Percentiles rank a stretch among this genome's conserved stretches.
phyloP scores from a whole-genome alignment of 2,113 vertebrate genomes.

The crab-eating macaque (Macaca fascicularis) region T2T-MFA8v1.1 NC_088390.1:3804001-3804500 shows the following conservation, averaged over 20 bases:
- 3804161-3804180: background rate
- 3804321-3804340: background rate
- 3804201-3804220: background rate
- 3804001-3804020: slow-evolving; percentile 84
- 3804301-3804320: background rate
- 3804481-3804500: slow-evolving; percentile 63
- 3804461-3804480: slow-evolving; percentile 85
- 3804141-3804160: background rate
- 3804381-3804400: slow-evolving; percentile 87
- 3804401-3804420: slow-evolving; percentile 58
- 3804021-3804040: slow-evolving; percentile 88
- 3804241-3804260: background rate
- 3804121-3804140: background rate
- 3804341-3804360: too few relatives aligned
- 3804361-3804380: background rate
- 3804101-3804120: background rate
- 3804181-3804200: background rate
- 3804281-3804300: background rate
- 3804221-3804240: background rate
- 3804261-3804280: background rate
- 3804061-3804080: background rate
- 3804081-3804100: too few relatives aligned
- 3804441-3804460: slow-evolving; percentile 82
- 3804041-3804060: slow-evolving; percentile 83
- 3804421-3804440: slow-evolving; percentile 69